phyloP scores from a whole-genome alignment of 1,140 invertebrate genomes.

The Lasioglossum albipes region DNA sequence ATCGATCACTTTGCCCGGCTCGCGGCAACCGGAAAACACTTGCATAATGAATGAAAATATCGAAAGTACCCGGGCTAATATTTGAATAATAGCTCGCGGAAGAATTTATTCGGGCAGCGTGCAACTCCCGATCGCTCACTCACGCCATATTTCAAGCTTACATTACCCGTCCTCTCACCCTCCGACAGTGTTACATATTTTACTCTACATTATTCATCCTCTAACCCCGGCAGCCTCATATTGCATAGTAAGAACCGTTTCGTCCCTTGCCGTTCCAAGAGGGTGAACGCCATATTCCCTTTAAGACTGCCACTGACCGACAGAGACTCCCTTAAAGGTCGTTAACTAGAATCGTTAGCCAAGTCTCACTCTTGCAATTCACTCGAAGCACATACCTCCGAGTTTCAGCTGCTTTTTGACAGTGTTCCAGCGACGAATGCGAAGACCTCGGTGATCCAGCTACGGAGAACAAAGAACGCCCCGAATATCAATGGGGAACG shows the following conservation, averaged over 20 bases:
- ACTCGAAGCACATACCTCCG: no score
- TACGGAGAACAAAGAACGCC: constrained; percentile 45
- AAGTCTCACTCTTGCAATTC: background rate
- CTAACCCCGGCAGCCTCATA: background rate
- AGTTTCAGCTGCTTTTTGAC: no score
- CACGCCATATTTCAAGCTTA: constrained; percentile 13
- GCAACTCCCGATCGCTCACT: constrained; percentile 9
- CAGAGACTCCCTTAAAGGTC: constrained; percentile 18
- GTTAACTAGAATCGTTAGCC: constrained; percentile 54
- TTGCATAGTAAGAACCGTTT: background rate
- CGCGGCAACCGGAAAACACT: background rate
- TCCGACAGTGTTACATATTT: constrained; percentile 33
- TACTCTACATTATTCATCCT: constrained; percentile 41
- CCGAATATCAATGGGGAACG: constrained; percentile 32
- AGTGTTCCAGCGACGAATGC: no score
- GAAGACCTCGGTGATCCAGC: background rate
- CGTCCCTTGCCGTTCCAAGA: background rate
- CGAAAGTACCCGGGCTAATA: background rate
- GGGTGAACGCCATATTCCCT: constrained; percentile 42
- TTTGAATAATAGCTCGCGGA: background rate
- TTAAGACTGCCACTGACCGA: constrained; percentile 47
- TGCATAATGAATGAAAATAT: constrained; percentile 1
- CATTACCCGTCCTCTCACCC: constrained; percentile 18
- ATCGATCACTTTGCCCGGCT: background rate
- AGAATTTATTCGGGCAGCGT: background rate